Evolutionary conservation across 2,797 vertebrate species (phyloP).

Genomic region (Myotis planiceps): DNA sequence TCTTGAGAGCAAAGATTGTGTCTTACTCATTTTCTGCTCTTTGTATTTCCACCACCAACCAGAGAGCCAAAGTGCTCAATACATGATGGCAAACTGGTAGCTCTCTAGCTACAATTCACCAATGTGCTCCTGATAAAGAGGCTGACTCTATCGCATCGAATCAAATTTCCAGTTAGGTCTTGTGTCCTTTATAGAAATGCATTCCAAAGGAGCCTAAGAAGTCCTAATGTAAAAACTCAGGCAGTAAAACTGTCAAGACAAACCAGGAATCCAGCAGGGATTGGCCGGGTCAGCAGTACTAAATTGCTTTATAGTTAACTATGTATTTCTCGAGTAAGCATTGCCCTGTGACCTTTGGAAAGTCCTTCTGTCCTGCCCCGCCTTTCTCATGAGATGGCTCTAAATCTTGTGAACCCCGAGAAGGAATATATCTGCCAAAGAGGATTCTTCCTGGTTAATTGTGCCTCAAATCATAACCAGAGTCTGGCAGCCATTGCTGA

Average conservation of each 20-base stretch:
- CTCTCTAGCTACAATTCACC: background rate
- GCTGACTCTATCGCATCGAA: background rate
- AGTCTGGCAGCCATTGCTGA: background rate
- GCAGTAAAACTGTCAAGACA: conserved; percentile 51
- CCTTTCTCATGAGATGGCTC: conserved; percentile 32
- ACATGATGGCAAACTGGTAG: background rate
- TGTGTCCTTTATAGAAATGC: background rate
- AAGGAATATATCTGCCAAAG: background rate
- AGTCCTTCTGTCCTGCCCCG: background rate
- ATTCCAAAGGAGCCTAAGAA: background rate
- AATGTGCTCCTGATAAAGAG: background rate
- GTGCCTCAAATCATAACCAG: background rate
- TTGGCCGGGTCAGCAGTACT: background rate
- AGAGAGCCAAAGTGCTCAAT: background rate
- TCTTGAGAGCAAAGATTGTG: background rate
- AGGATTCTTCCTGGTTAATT: background rate
- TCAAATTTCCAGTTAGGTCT: conserved; percentile 27
- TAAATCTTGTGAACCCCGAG: background rate
- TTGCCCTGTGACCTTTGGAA: conserved; percentile 41
- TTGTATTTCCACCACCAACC: background rate
- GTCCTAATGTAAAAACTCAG: background rate
- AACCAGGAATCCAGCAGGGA: background rate
- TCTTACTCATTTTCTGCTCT: conserved; percentile 11
- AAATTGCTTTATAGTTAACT: background rate
- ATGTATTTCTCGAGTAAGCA: background rate